Base-by-base conservation (phyloP, 2,888 invertebrate genomes). In the Cremastinae sp. region DNA sequence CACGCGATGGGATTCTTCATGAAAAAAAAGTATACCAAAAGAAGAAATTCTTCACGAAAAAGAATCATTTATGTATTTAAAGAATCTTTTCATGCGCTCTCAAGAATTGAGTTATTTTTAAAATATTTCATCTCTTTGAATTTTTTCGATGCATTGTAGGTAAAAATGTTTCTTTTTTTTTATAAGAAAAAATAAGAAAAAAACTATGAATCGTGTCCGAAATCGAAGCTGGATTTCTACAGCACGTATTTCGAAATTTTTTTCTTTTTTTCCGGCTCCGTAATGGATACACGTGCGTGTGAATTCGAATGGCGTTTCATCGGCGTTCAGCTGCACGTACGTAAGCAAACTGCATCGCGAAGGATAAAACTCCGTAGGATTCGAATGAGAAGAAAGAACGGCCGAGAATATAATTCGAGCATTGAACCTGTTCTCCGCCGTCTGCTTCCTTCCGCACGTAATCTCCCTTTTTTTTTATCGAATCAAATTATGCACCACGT, bases 341-440 rank as follows among this genome's bases (percentile, higher is more conserved):
- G 10, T 8, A 45, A 20, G 49, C 43, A 59, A 5, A 10, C n/a
- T 41, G 61, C 1, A n/a, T 45, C 65, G 78, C 74, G 78, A 78
- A 78, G 49, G n/a, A n/a, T n/a, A n/a, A n/a, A n/a, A n/a, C n/a
- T n/a, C n/a, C n/a, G n/a, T n/a, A n/a, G n/a, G n/a, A n/a, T n/a
- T n/a, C n/a, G n/a, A n/a, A n/a, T n/a, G n/a, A n/a, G n/a, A n/a
- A 16, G 41, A 41, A 47, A 28, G 49, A 58, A 65, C 47, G 55
- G 49, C 47, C 55, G 45, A 53, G 64, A 76, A n/a, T n/a, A 76
- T 76, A 71, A 76, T 78, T 74, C 78, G 78, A 74, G 62, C 74
- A 74, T 76, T 76, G 78, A 74, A 78, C 70, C 74, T n/a, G n/a
- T 74, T 16, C 47, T 18, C 20, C 18, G 61, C 68, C 62, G 58